These are phyloP conservation scores for Thymelicus acteon DNA, from an alignment of 2,888 invertebrate species.

Conservation along the genomic window DNA sequence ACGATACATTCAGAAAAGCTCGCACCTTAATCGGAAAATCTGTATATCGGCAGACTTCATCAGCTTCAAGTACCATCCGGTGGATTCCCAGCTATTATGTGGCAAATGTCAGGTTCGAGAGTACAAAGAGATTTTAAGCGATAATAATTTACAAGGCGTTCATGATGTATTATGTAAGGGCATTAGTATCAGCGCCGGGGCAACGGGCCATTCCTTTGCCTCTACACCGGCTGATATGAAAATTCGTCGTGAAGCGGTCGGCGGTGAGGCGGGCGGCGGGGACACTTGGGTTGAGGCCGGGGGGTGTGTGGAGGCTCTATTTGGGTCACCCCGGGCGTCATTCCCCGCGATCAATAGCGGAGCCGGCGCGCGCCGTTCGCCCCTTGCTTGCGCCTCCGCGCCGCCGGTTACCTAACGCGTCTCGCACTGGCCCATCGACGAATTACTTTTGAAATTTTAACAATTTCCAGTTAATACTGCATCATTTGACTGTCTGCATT, in stretches of 20 bases:
- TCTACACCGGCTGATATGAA: conserved; percentile 80
- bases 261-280: conserved; percentile 54
- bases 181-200: conserved; percentile 66
- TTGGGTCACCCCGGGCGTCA: conserved; percentile 85
- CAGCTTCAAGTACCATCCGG: background rate
- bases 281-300: conserved; percentile 58
- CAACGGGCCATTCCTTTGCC: conserved; percentile 71
- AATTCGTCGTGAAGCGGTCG: conserved; percentile 77
- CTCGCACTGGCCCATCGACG: conserved; percentile 72
- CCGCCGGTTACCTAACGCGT: conserved; percentile 75
- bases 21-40: background rate
- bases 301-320: conserved; percentile 78
- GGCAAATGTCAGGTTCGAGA: conserved; percentile 49
- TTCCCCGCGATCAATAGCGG: conserved; percentile 79
- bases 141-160: conserved; percentile 59
- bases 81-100: conserved; percentile 18
- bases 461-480: conserved; percentile 42
- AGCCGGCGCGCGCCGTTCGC: conserved; percentile 78
- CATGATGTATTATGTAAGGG: conserved; percentile 66
- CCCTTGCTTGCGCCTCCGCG: conserved; percentile 66
- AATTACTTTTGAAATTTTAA: conserved; percentile 23
- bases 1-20: too few species aligned
- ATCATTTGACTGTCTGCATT: conserved; percentile 17
- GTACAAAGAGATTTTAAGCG: conserved; percentile 57
- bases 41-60: background rate